phyloP scores from a whole-genome alignment of 2,888 invertebrate genomes.

The Dolomedes plantarius region DNA sequence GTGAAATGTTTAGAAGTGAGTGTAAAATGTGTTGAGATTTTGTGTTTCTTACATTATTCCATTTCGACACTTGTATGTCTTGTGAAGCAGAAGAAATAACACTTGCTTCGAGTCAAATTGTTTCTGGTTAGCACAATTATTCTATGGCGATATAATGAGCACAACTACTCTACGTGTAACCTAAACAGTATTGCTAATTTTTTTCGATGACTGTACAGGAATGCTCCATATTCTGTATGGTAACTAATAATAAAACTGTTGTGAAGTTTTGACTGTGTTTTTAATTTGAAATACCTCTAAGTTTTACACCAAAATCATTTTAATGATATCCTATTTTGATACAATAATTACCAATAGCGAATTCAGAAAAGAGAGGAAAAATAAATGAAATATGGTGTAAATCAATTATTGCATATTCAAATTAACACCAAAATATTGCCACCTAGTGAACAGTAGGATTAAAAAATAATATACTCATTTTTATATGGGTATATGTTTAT shows the following conservation, averaged over 20 bases:
- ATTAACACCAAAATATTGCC: too few relatives aligned
- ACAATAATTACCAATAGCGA: too few relatives aligned
- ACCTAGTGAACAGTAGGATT: too few relatives aligned
- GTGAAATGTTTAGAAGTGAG: conserved; percentile 67
- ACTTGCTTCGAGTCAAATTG: conserved; percentile 68
- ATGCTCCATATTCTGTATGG: conserved; percentile 70
- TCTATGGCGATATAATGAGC: conserved; percentile 69
- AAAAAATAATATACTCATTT: too few relatives aligned
- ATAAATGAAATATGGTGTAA: too few relatives aligned
- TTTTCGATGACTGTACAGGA: conserved; percentile 70
- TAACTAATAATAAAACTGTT: conserved; percentile 71
- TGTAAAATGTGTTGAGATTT: conserved; percentile 68
- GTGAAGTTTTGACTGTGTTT: conserved; percentile 61
- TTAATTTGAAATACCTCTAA: not conserved
- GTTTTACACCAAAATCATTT: not conserved
- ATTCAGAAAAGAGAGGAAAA: too few relatives aligned
- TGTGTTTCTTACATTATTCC: conserved; percentile 65
- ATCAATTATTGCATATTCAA: too few relatives aligned
- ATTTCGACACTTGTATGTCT: conserved; percentile 69
- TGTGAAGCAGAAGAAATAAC: conserved; percentile 65
- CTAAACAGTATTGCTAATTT: conserved; percentile 72
- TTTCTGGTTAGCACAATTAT: conserved; percentile 71
- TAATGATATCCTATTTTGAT: too few relatives aligned
- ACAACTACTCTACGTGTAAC: conserved; percentile 71
- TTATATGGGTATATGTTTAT: too few relatives aligned